Conservation (phyloP, 37 sponge, comb jelly and placozoan genomes). For the Halichondria panicea region DNA sequence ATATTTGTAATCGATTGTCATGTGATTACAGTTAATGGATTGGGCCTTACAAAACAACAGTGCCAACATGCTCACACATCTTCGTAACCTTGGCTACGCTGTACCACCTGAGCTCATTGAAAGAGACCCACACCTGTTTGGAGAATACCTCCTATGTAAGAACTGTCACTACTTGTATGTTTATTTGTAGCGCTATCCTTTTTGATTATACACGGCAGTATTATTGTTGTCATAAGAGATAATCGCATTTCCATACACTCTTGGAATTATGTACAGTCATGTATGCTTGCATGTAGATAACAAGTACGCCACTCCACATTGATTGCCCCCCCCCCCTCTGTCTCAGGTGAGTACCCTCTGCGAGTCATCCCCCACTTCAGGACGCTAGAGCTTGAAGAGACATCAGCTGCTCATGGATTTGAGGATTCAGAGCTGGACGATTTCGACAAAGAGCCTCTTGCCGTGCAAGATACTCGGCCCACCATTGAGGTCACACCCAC, state of each 20-base stretch:
- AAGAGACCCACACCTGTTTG: conserved; percentile 14
- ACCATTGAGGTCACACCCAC: conserved; percentile 19
- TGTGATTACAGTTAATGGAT: conserved; percentile 50
- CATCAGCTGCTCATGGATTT: background rate
- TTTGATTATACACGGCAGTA: too few relatives aligned
- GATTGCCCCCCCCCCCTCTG: background rate
- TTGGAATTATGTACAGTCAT: background rate
- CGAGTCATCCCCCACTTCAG: conserved; percentile 36
- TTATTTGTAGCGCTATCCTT: background rate
- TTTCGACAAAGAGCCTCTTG: conserved; percentile 34
- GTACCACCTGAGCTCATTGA: conserved; percentile 44
- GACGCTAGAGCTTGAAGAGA: background rate
- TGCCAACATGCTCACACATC: conserved; percentile 55
- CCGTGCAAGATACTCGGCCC: conserved; percentile 38
- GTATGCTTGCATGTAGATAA: background rate
- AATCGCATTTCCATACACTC: background rate
- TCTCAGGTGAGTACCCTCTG: conserved; percentile 49
- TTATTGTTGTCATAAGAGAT: too few relatives aligned
- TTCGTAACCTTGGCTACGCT: conserved; percentile 54
- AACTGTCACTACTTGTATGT: background rate
- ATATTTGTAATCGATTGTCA: background rate
- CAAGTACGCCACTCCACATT: background rate
- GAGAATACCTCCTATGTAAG: conserved; percentile 34
- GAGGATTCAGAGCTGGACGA: conserved; percentile 16
- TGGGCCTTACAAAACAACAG: conserved; percentile 48